Evolutionary conservation across 2,888 invertebrate genomes (phyloP).

Genomic region (Sminthurinus aureus): DNA sequence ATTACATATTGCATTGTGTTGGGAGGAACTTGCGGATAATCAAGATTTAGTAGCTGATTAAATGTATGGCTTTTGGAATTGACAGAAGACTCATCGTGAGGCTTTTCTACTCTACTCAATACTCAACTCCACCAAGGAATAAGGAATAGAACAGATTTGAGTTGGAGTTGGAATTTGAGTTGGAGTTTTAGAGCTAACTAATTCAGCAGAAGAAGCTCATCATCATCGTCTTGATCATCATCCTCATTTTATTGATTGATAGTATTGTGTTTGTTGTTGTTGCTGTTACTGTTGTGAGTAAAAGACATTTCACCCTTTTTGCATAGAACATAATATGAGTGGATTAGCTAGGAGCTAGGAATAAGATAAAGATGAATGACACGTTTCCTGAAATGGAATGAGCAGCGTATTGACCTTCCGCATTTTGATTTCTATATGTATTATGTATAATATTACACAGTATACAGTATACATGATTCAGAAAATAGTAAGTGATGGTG

Average conservation of each 20-base stretch:
- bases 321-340: neutral
- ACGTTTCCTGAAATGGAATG: neutral
- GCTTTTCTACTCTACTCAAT: neutral
- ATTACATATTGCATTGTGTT: neutral
- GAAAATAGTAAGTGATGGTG: no score
- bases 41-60: slow-evolving; percentile 15
- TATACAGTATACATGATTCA: neutral
- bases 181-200: neutral
- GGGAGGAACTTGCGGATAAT: slow-evolving; percentile 14
- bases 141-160: neutral
- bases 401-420: neutral
- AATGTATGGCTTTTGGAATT: neutral
- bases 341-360: neutral
- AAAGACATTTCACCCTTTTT: neutral
- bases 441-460: neutral
- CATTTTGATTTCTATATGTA: neutral
- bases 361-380: neutral
- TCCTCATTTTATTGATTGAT: slow-evolving; percentile 9
- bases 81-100: neutral
- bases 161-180: neutral
- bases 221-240: neutral
- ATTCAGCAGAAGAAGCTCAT: slow-evolving; percentile 4
- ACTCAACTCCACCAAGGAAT: neutral
- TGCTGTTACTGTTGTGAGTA: neutral
- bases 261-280: neutral